Evolutionary conservation across 2,113 vertebrate species (phyloP).

Genomic region (Salminus brasiliensis): DNA sequence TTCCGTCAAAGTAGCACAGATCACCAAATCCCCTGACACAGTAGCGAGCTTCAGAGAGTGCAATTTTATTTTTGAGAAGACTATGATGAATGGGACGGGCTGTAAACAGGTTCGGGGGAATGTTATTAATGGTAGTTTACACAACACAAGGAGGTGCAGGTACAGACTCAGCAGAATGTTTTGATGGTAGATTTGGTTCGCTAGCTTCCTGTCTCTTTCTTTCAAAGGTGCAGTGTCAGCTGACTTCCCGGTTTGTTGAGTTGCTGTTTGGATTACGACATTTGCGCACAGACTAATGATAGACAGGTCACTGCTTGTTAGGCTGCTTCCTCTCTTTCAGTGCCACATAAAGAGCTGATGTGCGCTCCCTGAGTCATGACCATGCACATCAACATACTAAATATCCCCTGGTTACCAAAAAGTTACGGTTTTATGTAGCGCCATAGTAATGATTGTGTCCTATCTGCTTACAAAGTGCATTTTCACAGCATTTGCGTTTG

Average conservation of each 20-base stretch:
- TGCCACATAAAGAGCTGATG: constrained; percentile 45
- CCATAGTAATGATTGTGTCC: too few species aligned
- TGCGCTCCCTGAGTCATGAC: background rate
- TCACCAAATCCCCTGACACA: constrained; percentile 61
- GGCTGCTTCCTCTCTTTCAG: constrained; percentile 53
- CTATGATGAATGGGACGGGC: constrained; percentile 71
- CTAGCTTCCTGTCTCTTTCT: constrained; percentile 26
- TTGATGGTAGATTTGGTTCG: constrained; percentile 33
- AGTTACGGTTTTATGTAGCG: too few species aligned
- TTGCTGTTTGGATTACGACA: background rate
- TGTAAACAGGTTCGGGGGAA: constrained; percentile 68
- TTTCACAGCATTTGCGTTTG: background rate
- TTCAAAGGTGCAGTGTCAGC: constrained; percentile 70
- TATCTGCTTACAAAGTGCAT: background rate
- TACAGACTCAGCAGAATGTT: constrained; percentile 55
- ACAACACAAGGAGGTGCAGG: constrained; percentile 57
- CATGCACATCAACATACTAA: background rate
- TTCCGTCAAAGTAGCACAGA: constrained; percentile 59
- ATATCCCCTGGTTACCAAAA: background rate
- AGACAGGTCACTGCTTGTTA: background rate
- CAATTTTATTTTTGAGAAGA: constrained; percentile 65
- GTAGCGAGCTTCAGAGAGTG: constrained; percentile 65
- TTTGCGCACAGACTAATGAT: background rate
- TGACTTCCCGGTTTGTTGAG: constrained; percentile 46
- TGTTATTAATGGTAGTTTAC: constrained; percentile 63